These are phyloP conservation scores for Lordiphosa fenestrarum DNA, from an alignment of 2,888 invertebrate species.

Conservation along the genomic window DNA sequence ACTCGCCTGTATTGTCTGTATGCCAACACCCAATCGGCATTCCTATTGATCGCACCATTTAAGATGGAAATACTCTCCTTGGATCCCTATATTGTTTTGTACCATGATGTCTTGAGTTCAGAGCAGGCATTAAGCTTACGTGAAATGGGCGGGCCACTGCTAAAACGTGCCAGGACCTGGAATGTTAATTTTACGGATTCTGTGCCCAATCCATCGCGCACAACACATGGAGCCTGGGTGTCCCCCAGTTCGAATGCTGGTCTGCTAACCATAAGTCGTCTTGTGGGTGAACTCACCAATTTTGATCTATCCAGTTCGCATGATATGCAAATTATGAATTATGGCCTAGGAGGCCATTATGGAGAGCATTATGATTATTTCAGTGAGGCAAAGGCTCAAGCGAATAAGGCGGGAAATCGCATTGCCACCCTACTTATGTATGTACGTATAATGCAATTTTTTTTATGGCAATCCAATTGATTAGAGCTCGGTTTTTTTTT, in stretches of 20 bases:
- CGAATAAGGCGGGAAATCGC: background rate
- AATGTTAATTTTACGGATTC: too few relatives aligned
- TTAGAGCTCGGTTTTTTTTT: background rate
- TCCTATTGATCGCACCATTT: background rate
- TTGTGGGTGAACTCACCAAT: too few relatives aligned
- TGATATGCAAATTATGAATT: background rate
- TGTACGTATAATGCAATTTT: background rate
- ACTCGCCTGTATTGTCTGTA: too few relatives aligned
- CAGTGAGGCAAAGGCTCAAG: background rate
- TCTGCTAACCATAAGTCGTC: too few relatives aligned
- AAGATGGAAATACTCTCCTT: background rate
- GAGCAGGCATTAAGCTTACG: background rate
- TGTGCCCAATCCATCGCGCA: too few relatives aligned
- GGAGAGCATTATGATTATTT: constrained; percentile 3
- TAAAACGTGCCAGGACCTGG: too few relatives aligned
- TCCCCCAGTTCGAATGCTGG: too few relatives aligned
- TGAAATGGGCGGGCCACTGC: too few relatives aligned
- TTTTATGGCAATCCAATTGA: background rate
- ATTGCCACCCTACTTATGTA: background rate
- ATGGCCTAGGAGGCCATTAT: constrained; percentile 2
- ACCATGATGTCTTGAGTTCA: constrained; percentile 2
- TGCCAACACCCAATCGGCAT: too few relatives aligned
- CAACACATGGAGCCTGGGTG: too few relatives aligned
- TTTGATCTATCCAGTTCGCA: background rate
- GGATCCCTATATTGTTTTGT: constrained; percentile 6